Conservation (phyloP, 2,113 vertebrate genomes). For the Antennarius striatus region DNA sequence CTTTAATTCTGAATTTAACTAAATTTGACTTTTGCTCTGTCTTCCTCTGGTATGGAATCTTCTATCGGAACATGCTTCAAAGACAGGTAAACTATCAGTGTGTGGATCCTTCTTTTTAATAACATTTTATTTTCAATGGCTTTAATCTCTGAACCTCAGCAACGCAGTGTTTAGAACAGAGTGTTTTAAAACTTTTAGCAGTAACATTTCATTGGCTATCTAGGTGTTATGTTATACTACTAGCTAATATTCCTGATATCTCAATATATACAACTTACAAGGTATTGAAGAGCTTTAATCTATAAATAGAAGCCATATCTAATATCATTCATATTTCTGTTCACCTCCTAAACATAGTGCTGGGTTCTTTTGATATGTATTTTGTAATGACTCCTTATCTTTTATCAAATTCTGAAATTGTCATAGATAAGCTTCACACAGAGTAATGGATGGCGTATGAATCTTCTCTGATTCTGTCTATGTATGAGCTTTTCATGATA, state of each 20-base stretch:
- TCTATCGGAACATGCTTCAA: not conserved
- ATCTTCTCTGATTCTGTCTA: constrained; percentile 17
- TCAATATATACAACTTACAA: constrained; percentile 47
- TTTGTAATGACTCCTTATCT: constrained; percentile 40
- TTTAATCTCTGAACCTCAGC: too few species aligned
- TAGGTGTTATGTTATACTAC: constrained; percentile 42
- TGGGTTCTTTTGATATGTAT: constrained; percentile 44
- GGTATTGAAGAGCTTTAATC: constrained; percentile 28
- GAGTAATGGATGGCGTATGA: constrained; percentile 27
- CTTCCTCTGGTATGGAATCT: not conserved
- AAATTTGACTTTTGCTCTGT: not conserved
- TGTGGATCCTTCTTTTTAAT: too few species aligned
- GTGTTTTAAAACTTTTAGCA: constrained; percentile 7
- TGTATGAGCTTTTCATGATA: constrained; percentile 20
- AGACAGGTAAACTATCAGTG: not conserved
- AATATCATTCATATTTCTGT: constrained; percentile 64
- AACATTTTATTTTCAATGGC: too few species aligned
- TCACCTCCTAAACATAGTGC: constrained; percentile 61
- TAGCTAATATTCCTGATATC: constrained; percentile 55
- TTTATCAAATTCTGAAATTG: constrained; percentile 32
- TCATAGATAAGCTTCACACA: constrained; percentile 58
- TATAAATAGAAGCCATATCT: constrained; percentile 61
- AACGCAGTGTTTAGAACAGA: too few species aligned
- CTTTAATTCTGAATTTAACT: not conserved
- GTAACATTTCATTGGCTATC: constrained; percentile 28